Conservation (phyloP, 2,113 vertebrate genomes). For the Phyllopteryx taeniolatus region DNA sequence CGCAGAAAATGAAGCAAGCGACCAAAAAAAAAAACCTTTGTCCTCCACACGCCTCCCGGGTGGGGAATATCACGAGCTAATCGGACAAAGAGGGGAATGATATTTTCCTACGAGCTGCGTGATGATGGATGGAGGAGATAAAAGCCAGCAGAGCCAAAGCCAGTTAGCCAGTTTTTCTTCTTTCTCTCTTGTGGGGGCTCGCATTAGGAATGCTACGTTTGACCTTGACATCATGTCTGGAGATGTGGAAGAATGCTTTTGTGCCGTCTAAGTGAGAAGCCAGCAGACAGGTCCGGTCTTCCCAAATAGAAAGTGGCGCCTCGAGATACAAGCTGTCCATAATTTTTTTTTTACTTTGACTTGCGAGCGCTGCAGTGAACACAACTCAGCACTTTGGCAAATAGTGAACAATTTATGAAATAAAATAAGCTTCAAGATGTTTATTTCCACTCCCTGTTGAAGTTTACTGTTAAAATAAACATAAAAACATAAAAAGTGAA, state of each 20-base stretch:
- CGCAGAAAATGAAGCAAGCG: background rate
- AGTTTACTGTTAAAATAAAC: too few relatives aligned
- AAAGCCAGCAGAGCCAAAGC: background rate
- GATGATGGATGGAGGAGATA: conserved; percentile 9
- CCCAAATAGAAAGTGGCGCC: too few relatives aligned
- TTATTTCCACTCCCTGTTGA: too few relatives aligned
- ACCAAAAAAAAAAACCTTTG: background rate
- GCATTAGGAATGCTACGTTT: background rate
- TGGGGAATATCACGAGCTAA: background rate
- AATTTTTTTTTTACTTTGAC: background rate
- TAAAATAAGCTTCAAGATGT: too few relatives aligned
- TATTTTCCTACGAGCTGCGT: background rate
- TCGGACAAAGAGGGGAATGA: background rate
- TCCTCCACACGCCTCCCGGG: background rate
- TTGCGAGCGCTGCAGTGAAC: background rate
- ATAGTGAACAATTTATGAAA: too few relatives aligned
- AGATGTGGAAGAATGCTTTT: background rate
- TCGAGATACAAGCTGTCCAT: too few relatives aligned
- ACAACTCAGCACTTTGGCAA: background rate
- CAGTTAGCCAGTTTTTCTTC: background rate
- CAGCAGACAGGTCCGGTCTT: background rate
- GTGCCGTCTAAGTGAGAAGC: background rate
- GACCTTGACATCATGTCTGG: background rate
- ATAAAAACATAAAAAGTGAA: too few relatives aligned
- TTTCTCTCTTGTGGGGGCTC: background rate